A percentile compares a stretch with the other conserved stretches of the same genome.
Conservation (phyloP, 2,888 invertebrate species). For the Hofmannophila pseudospretella region DNA sequence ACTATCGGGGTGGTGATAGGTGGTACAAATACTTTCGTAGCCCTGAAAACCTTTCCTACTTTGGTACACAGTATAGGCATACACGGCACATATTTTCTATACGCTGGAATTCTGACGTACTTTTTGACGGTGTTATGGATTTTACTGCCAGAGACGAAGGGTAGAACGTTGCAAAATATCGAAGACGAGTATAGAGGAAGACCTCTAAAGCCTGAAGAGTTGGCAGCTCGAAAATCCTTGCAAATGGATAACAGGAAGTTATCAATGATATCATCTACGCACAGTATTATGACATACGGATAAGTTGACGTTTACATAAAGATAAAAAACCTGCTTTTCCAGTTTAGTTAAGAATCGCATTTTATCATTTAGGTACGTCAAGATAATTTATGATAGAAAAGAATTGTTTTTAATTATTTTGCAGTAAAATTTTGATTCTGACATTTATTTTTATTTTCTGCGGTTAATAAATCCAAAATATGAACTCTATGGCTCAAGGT, state of each 20-base stretch:
- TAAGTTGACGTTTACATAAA: too few species aligned
- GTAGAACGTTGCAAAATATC: slow-evolving; percentile 80
- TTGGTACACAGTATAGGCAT: slow-evolving; percentile 62
- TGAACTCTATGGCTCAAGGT: too few species aligned
- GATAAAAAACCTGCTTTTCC: too few species aligned
- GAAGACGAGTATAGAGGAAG: slow-evolving; percentile 72
- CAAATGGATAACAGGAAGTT: slow-evolving; percentile 30
- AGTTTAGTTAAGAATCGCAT: too few species aligned
- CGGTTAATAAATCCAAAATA: too few species aligned
- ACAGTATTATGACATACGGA: background rate
- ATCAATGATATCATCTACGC: slow-evolving; percentile 18
- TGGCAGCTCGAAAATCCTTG: slow-evolving; percentile 25
- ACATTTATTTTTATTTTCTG: too few species aligned
- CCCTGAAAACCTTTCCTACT: slow-evolving; percentile 61
- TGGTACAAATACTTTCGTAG: slow-evolving; percentile 77
- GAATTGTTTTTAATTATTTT: too few species aligned
- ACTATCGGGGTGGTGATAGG: slow-evolving; percentile 77
- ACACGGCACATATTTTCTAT: slow-evolving; percentile 76
- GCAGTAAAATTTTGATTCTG: too few species aligned
- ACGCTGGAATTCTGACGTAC: slow-evolving; percentile 68
- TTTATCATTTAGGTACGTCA: too few species aligned
- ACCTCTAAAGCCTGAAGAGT: slow-evolving; percentile 34
- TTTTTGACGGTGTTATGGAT: slow-evolving; percentile 73
- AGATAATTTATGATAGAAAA: too few species aligned
- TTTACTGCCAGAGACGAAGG: slow-evolving; percentile 81